Conservation (phyloP, 2,113 vertebrate species). For the Thryonomys swinderianus region DNA sequence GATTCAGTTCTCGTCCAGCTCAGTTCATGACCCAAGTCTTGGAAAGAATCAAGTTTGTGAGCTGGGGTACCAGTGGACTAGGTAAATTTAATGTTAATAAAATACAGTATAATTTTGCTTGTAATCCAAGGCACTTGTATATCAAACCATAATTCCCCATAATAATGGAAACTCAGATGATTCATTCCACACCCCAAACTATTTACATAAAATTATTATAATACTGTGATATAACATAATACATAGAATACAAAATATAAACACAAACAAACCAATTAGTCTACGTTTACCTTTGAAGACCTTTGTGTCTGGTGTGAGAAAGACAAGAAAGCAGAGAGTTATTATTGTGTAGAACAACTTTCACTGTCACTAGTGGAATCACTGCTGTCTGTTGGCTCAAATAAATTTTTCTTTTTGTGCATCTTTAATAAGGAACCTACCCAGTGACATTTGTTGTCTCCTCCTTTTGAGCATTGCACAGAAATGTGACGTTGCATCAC, state of each 20-base stretch:
- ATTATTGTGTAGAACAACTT: neutral
- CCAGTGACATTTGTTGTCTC: neutral
- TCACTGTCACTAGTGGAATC: neutral
- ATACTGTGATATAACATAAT: neutral
- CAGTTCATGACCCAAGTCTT: neutral
- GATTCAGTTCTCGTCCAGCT: neutral
- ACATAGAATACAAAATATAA: neutral
- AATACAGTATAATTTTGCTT: neutral
- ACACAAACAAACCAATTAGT: neutral
- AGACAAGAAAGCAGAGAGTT: neutral
- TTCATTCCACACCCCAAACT: neutral
- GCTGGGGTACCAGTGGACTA: neutral
- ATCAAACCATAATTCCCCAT: neutral
- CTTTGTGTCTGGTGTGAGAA: neutral
- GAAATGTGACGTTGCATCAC: neutral
- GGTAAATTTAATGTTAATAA: neutral
- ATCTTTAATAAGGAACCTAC: neutral
- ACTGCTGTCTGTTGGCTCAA: neutral
- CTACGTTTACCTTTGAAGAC: neutral
- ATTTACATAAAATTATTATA: neutral
- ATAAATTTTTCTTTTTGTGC: neutral
- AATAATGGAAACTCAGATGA: neutral
- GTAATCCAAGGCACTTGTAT: neutral
- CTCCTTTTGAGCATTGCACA: neutral
- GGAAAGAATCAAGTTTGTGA: neutral